A percentile compares a stretch with the other conserved stretches of the same genome.
These are phyloP conservation scores for Sinopyrophorus schimmeli DNA, from an alignment of 2,888 invertebrate genomes.

Conservation along the genomic window DNA sequence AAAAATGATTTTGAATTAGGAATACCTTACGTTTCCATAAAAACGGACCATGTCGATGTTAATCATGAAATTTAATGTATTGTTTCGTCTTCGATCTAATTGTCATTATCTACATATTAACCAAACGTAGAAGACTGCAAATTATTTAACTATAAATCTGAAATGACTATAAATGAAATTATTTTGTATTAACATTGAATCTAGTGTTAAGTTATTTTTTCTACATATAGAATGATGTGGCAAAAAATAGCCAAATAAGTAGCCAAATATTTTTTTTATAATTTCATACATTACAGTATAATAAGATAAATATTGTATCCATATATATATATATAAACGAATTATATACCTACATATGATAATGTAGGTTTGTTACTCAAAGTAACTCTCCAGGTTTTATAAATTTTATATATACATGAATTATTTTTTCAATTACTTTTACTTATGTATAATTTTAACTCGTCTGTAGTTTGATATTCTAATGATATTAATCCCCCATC, in stretches of 20 bases:
- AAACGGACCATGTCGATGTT: conserved; percentile 41
- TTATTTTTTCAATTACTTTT: no score
- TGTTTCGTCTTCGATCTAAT: no score
- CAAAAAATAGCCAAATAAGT: conserved; percentile 10
- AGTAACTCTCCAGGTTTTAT: no score
- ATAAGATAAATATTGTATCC: no score
- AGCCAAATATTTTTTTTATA: conserved; percentile 17
- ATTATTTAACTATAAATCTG: conserved; percentile 2
- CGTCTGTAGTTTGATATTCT: no score
- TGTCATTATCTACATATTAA: conserved; percentile 5
- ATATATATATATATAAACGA: no score
- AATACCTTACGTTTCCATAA: conserved; percentile 73
- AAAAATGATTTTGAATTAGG: conserved; percentile 76
- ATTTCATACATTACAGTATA: no score
- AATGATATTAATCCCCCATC: no score
- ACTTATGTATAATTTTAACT: no score
- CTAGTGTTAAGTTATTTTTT: not conserved
- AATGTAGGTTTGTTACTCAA: no score
- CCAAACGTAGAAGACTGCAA: conserved; percentile 9
- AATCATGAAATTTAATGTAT: conserved; percentile 26
- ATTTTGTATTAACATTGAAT: conserved; percentile 10
- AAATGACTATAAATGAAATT: conserved; percentile 12
- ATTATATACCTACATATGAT: no score
- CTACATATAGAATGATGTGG: not conserved
- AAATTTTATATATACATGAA: no score